Percentiles rank a stretch among this genome's conserved stretches.
Conservation (phyloP, 2,888 invertebrate species). For the Plusia festucae region DNA sequence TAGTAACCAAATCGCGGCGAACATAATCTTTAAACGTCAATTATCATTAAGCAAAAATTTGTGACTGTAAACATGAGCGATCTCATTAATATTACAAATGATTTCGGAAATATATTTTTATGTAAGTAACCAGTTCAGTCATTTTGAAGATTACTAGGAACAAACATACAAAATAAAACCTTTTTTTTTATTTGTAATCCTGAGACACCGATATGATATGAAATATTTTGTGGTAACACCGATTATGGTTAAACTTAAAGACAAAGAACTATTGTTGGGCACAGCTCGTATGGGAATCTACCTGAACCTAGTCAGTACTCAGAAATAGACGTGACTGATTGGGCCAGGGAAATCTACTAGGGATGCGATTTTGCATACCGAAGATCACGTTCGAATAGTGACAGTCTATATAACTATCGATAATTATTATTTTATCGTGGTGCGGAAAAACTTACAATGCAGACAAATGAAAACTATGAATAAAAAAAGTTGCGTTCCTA, state of each 20-base stretch:
- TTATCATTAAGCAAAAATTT: constrained; percentile 45
- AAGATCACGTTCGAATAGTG: constrained; percentile 74
- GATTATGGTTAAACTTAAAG: neutral
- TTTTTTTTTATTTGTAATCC: no score
- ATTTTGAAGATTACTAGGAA: no score
- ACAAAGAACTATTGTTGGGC: constrained; percentile 2
- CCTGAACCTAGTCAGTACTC: constrained; percentile 15
- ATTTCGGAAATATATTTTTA: neutral
- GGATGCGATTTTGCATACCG: constrained; percentile 78
- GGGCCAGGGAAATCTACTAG: constrained; percentile 66
- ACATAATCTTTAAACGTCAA: constrained; percentile 38
- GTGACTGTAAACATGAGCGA: constrained; percentile 23
- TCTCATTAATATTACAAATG: neutral
- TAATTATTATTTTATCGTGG: constrained; percentile 5
- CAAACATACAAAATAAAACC: no score
- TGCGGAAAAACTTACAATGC: no score
- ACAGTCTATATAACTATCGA: constrained; percentile 57
- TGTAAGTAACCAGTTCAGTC: no score
- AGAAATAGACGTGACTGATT: constrained; percentile 73
- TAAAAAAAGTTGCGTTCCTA: no score
- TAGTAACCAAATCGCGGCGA: constrained; percentile 23
- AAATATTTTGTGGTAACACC: no score
- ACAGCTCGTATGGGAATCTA: constrained; percentile 33
- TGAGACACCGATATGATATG: no score
- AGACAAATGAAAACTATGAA: no score